Conservation (phyloP, 1,140 invertebrate species). For the Riptortus pedestris region DNA sequence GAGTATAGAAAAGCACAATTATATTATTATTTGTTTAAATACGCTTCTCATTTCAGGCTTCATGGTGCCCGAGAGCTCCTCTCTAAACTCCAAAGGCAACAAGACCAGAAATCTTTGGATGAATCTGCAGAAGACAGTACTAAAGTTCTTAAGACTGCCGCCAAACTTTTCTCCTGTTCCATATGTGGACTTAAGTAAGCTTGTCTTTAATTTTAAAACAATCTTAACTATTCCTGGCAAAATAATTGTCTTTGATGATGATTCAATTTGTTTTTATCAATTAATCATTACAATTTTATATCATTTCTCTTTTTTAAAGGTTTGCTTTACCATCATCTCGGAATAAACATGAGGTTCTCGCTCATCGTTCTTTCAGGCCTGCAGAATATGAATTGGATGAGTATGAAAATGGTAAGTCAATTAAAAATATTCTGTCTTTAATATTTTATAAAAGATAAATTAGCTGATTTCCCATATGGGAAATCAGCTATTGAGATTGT, state of each 20-base stretch:
- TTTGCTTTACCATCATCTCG: conserved; percentile 16
- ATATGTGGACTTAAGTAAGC: conserved; percentile 20
- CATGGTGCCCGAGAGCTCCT: conserved; percentile 10
- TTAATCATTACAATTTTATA: background rate
- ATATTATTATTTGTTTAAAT: no score
- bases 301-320: background rate
- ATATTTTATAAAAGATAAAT: background rate
- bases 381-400: background rate
- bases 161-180: conserved; percentile 6
- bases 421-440: background rate
- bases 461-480: no score
- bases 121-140: background rate
- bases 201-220: background rate
- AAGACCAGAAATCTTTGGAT: background rate
- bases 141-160: background rate
- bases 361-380: conserved; percentile 15
- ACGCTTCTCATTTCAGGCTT: conserved; percentile 1
- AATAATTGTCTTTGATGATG: no score
- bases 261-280: no score
- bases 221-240: background rate
- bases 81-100: conserved; percentile 3
- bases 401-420: background rate
- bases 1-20: no score
- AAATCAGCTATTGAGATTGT: no score
- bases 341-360: conserved; percentile 21